Conservation (phyloP, 2,113 vertebrate species). For the Grallaria varia region DNA sequence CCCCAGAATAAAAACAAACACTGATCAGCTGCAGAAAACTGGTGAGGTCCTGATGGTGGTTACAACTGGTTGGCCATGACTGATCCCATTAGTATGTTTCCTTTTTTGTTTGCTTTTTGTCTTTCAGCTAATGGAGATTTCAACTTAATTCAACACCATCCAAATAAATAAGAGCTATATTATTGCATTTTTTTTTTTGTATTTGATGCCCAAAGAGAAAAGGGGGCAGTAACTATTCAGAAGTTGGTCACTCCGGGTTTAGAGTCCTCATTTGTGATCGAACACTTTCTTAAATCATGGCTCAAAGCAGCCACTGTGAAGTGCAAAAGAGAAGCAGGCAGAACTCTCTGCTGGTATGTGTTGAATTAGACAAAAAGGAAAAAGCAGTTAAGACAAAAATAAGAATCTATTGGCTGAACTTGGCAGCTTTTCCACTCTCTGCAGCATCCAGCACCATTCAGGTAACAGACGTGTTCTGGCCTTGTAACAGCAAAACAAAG, state of each 20-base stretch:
- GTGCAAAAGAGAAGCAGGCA: not conserved
- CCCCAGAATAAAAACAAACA: not conserved
- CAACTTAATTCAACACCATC: not conserved
- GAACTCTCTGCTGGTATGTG: not conserved
- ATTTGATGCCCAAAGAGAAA: not conserved
- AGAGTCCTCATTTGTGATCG: not conserved
- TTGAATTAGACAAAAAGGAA: not conserved
- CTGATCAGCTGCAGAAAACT: not conserved
- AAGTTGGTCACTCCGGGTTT: not conserved
- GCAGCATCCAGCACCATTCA: not conserved
- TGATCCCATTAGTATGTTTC: not conserved
- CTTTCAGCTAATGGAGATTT: not conserved
- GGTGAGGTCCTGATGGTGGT: not conserved
- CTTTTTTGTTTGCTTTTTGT: not conserved
- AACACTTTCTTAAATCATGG: not conserved
- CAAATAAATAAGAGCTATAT: not conserved
- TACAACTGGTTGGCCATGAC: not conserved
- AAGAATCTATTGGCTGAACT: not conserved
- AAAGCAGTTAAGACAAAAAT: not conserved
- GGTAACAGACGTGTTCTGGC: not conserved
- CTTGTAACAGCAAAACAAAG: not conserved
- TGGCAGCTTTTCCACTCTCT: not conserved
- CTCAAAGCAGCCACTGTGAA: not conserved
- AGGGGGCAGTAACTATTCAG: not conserved
- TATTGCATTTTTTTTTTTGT: not conserved